Evolutionary conservation across 2,888 invertebrate genomes (phyloP), one percentile per base, ranked within the genome.

Genomic region (Idaea biselata): DNA sequence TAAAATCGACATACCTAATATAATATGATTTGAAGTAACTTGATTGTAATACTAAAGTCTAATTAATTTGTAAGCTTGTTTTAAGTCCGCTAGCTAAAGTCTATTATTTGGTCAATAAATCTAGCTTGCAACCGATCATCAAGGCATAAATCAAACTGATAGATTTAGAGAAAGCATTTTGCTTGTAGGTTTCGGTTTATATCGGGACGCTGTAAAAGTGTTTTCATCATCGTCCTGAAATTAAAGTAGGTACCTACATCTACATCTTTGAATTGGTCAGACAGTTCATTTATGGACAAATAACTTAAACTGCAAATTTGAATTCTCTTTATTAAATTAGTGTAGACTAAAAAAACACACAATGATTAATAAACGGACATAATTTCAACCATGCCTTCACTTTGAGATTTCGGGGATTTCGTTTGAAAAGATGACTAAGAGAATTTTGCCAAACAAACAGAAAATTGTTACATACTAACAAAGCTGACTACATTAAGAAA

Each of bases 241-340:
- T 11, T 44, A 44, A n/a, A n/a, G n/a, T n/a, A n/a, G n/a, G n/a
- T n/a, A n/a, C n/a, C n/a, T n/a, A n/a, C n/a, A n/a, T n/a, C 14
- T 8, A 14, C 14, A 14, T 44, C 7, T 44, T 44, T 14, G 44
- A 11, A 66, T 25, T 25, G 25, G 25, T 25, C 5, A 5, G 25
- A 67, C 71, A 63, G 62, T 68, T 65, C 65, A 65, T 80, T 80
- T 77, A 77, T 73, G 76, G 76, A 7, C 11, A 32, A 32, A 32
- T 32, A 32, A 33, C 8, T 33, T 33, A 1, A 14, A 60, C 55
- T 64, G 59, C 60, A 55, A 67, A 3, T 25, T 25, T 25, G 25
- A 25, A 25, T 25, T 25, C 1, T 25, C 1, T 25, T 25, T 25
- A n/a, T n/a, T n/a, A n/a, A n/a, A n/a, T n/a, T n/a, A n/a, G n/a